phyloP scores from a whole-genome alignment of 37 sponge, comb jelly and placozoan genomes.

The Oscarella lobularis region DNA sequence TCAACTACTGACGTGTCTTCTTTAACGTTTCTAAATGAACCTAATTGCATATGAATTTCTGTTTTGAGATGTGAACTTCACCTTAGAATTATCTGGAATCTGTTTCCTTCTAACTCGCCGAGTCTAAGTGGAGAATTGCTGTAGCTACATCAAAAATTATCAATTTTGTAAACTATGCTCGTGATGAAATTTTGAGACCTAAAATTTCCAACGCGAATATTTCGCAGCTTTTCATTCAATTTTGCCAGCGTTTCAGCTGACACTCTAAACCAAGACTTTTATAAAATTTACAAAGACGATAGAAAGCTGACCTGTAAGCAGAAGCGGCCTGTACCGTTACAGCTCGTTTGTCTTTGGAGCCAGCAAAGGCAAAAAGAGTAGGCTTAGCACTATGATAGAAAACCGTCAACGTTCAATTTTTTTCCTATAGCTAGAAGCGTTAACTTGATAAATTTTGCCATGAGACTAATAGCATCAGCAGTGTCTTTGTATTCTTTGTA shows the following conservation, averaged over 20 bases:
- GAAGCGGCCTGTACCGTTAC: constrained; percentile 74
- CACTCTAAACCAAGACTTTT: constrained; percentile 14
- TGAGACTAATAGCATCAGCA: constrained; percentile 47
- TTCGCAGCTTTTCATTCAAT: constrained; percentile 32
- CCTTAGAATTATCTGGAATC: too few species aligned
- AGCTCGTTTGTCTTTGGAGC: constrained; percentile 82
- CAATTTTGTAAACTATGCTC: too few species aligned
- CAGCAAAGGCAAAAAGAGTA: constrained; percentile 51
- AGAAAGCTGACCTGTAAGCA: constrained; percentile 30
- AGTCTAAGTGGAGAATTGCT: too few species aligned
- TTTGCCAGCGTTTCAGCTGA: constrained; percentile 40
- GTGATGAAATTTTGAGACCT: constrained; percentile 9
- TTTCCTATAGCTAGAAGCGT: not conserved
- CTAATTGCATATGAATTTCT: too few species aligned
- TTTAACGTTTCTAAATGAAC: constrained; percentile 32
- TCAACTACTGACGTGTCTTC: constrained; percentile 21
- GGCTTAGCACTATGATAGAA: constrained; percentile 35
- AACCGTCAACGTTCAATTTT: constrained; percentile 18
- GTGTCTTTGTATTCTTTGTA: constrained; percentile 89
- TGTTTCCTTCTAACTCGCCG: too few species aligned
- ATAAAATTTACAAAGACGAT: not conserved
- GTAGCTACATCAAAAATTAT: too few species aligned
- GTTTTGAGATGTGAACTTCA: too few species aligned
- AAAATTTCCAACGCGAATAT: constrained; percentile 64
- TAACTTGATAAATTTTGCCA: constrained; percentile 39